Evolutionary conservation across 2,888 invertebrate species (phyloP).

Genomic region (Uloborus plumipes): DNA sequence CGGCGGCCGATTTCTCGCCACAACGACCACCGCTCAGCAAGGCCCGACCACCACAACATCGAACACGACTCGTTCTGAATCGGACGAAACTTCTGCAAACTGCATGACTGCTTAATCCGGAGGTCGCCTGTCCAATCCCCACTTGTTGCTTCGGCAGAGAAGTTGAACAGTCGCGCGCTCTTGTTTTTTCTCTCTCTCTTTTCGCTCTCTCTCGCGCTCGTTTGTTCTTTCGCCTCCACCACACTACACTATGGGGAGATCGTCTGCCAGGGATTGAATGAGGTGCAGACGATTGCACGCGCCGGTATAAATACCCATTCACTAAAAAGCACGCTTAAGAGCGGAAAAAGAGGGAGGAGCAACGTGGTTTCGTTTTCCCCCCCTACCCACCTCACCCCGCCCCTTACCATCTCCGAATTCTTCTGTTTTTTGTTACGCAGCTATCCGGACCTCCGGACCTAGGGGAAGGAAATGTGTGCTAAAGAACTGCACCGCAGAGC

Average conservation of each 20-base stretch:
- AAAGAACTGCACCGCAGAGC: not conserved
- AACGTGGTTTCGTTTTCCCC: constrained; percentile 38
- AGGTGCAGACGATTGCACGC: constrained; percentile 32
- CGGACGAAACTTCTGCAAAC: constrained; percentile 35
- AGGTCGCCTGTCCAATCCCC: not conserved
- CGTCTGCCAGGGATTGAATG: constrained; percentile 23
- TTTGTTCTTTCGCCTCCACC: not conserved
- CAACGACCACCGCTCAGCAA: constrained; percentile 23
- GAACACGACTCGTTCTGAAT: constrained; percentile 19
- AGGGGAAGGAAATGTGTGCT: constrained; percentile 30
- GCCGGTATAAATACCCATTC: constrained; percentile 56
- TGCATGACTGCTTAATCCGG: constrained; percentile 4
- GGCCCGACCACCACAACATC: constrained; percentile 29
- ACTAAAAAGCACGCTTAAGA: constrained; percentile 45
- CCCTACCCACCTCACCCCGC: not conserved
- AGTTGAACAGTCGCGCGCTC: constrained; percentile 1
- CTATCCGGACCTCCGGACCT: constrained; percentile 54
- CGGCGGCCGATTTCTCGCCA: not conserved
- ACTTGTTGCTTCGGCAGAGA: not conserved
- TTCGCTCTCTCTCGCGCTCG: not conserved
- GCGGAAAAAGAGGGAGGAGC: constrained; percentile 21
- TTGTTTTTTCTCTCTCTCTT: not conserved
- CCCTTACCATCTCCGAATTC: not conserved
- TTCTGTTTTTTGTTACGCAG: constrained; percentile 22
- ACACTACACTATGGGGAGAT: too few species aligned